Percentiles rank a stretch among this genome's conserved stretches.
phyloP scores from a whole-genome alignment of 35 echinoderm and acorn worm genomes.

The Acanthaster planci region DNA sequence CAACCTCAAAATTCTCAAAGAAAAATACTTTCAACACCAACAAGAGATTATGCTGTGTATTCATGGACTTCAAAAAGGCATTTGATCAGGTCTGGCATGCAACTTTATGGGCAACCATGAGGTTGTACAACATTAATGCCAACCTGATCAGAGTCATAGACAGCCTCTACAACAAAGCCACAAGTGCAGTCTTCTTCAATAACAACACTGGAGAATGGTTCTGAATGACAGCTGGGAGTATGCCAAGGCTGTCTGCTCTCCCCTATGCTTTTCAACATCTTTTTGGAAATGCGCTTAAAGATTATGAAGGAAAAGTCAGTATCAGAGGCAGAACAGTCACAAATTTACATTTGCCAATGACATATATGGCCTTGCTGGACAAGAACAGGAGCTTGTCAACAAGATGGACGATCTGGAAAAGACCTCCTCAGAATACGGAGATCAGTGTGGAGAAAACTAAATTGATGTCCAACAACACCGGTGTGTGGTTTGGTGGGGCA shows the following conservation, averaged over 20 bases:
- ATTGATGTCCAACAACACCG: conserved; percentile 25
- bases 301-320: conserved; percentile 51
- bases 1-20: conserved; percentile 26
- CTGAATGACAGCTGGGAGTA: conserved; percentile 27
- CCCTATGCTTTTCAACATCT: conserved; percentile 63
- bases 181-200: conserved; percentile 52
- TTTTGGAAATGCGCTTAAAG: conserved; percentile 57
- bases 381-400: conserved; percentile 24
- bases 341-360: conserved; percentile 43
- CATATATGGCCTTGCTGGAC: conserved; percentile 53
- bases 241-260: conserved; percentile 60
- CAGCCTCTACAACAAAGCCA: conserved; percentile 33
- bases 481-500: too few relatives aligned
- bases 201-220: conserved; percentile 18
- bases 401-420: conserved; percentile 5
- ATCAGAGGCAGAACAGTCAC: conserved; percentile 59
- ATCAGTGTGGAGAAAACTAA: conserved; percentile 45
- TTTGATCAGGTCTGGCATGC: conserved; percentile 50
- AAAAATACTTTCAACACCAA: conserved; percentile 50
- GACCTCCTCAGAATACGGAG: conserved; percentile 40
- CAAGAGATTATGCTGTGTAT: conserved; percentile 20
- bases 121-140: conserved; percentile 35
- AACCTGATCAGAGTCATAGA: conserved; percentile 25
- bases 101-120: conserved; percentile 44
- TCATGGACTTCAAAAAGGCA: conserved; percentile 58